Evolutionary conservation across 2,113 vertebrate species (phyloP).

Genomic region (Eurystomus gularis): DNA sequence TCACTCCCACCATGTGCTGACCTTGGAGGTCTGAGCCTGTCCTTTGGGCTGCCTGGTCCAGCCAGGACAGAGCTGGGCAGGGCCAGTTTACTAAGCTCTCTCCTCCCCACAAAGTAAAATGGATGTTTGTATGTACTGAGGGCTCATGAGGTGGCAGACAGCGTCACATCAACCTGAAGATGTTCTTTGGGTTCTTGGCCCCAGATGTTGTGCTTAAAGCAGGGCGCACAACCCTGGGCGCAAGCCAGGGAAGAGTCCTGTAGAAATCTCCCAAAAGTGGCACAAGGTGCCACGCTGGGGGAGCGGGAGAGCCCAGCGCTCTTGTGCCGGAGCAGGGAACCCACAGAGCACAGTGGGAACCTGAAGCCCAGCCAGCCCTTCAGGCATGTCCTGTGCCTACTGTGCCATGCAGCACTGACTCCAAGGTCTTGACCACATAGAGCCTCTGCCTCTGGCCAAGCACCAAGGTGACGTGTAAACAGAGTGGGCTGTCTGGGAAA

Average conservation of each 20-base stretch:
- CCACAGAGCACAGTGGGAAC: not conserved
- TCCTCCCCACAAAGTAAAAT: not conserved
- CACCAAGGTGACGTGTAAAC: constrained; percentile 60
- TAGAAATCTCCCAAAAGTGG: fast-evolving
- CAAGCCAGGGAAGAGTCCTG: not conserved
- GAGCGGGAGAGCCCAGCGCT: not conserved
- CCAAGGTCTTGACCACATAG: constrained; percentile 41
- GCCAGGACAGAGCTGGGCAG: not conserved
- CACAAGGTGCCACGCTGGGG: not conserved
- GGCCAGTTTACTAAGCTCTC: fast-evolving
- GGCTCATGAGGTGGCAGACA: not conserved
- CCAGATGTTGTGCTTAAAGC: not conserved
- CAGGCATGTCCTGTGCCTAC: not conserved
- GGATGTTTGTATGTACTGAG: not conserved
- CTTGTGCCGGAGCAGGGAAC: not conserved
- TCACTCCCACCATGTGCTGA: not conserved
- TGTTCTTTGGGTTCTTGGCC: fast-evolving
- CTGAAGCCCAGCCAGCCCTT: not conserved
- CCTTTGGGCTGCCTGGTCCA: not conserved
- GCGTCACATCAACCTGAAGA: not conserved
- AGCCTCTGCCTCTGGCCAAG: constrained; percentile 23
- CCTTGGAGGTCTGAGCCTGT: not conserved
- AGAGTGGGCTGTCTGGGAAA: constrained; percentile 70
- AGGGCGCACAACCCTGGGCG: not conserved
- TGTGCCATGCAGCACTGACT: not conserved